Evolutionary conservation across 2,797 vertebrate species (phyloP), one percentile per base, ranked within the genome.

Genomic region (Schizothorax lantsangensis): DNA sequence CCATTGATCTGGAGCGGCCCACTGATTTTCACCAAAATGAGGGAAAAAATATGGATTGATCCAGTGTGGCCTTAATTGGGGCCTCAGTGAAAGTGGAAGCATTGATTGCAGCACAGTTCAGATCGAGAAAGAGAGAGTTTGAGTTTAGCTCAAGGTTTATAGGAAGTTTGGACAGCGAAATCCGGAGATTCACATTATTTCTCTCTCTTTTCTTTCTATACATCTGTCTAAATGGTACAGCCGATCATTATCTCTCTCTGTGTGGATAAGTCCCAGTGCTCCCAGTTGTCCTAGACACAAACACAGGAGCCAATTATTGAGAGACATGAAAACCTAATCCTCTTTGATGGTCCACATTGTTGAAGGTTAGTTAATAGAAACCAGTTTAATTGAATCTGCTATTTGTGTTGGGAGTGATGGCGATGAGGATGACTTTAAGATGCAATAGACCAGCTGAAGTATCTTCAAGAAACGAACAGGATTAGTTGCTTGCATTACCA

Each of bases 1-100:
- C 90, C 91, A 94, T 94, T 91, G 93, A 94, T 94, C 92, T 92
- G 90, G 92, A 86, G 85, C 90, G 89, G 43, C 80, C 86, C 81
- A 88, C 86, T 88, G 77, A 89, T 73, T 85, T 89, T 87, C 57
- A 78, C 68, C 54, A 88, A 84, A 89, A 87, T 89, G 89, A 72
- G 75, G 72, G 43, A 49, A 43, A 49, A 49, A 73, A 71, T 84
- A 88, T 71, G 52, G 47, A 89, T 88, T 89, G 86, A 89, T 89
- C 82, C 74, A 84, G 75, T 86, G 79, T 78, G 88, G 62, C 64
- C 78, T 88, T 89, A 89, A 89, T 85, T 89, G 88, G 74, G 87
- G 79, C 72, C 81, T 79, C 69, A 73, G 85, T 88, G 86, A 89
- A 86, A 88, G 69, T 83, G 81, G n/a, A 89, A 68, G 54, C 86